These are phyloP conservation scores for Nephrocerus scutellatus DNA, from an alignment of 2,888 invertebrate species.

Conservation along the genomic window DNA sequence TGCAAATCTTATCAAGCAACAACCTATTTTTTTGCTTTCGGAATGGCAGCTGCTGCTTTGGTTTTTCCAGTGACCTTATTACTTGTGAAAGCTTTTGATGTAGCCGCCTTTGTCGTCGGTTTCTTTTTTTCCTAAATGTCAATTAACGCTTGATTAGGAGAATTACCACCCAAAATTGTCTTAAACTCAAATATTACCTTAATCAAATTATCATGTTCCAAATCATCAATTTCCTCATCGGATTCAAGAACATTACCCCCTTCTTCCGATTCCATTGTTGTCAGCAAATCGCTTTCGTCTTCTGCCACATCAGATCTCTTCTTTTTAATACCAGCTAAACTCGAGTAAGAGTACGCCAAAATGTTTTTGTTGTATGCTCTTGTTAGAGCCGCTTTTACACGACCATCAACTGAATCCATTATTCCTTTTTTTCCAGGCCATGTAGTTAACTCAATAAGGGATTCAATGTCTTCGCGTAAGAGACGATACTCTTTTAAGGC, in stretches of 20 bases:
- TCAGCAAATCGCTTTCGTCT: constrained; percentile 42
- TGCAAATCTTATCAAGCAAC: no score
- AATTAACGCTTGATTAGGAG: constrained; percentile 1
- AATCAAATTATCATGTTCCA: constrained; percentile 69
- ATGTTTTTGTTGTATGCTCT: constrained; percentile 84
- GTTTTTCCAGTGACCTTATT: no score
- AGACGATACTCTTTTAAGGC: constrained; percentile 80
- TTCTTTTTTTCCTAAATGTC: constrained; percentile 36
- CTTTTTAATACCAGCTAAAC: constrained; percentile 55
- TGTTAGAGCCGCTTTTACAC: constrained; percentile 90
- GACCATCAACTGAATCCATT: constrained; percentile 67
- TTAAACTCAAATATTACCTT: constrained; percentile 46
- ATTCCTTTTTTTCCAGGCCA: constrained; percentile 79
- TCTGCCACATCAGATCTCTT: constrained; percentile 52
- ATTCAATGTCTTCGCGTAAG: constrained; percentile 85
- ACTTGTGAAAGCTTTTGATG: constrained; percentile 26
- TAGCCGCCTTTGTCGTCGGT: constrained; percentile 16
- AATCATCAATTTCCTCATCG: constrained; percentile 51
- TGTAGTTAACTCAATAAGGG: constrained; percentile 72
- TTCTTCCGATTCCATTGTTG: constrained; percentile 44
- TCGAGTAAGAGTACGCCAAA: constrained; percentile 69
- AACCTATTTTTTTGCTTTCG: constrained; percentile 36
- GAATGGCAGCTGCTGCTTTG: no score
- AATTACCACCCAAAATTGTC: not conserved
- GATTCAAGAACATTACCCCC: constrained; percentile 34